Base-by-base conservation (phyloP, 1,140 invertebrate species). In the Melanaphis sacchari region DNA sequence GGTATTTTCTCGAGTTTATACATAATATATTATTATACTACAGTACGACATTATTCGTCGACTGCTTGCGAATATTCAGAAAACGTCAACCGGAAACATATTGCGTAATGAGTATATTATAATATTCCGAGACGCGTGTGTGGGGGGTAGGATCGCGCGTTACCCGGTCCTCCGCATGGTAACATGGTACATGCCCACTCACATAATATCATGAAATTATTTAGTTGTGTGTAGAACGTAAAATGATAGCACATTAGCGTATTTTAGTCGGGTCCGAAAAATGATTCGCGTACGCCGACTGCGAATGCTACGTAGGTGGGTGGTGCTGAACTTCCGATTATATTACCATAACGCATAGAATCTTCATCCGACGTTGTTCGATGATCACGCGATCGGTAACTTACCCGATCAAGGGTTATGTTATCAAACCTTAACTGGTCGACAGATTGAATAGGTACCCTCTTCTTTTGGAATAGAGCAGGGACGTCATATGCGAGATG, bases 11-110 rank as follows among this genome's bases (percentile, higher is more conserved):
- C 82, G 38, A 84, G 81, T 84, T 38, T 9, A 26, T 24, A 66
- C 26, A 59, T 26, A 40, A 40, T 82, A 82, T 24, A 3, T 15
- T 49, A 49, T 21, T 49, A 49, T 82, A 82, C 40, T 66, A n/a
- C n/a, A 66, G n/a, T 38, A 40, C 38, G 49, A 59, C 36, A 22
- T 90, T 66, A 66, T 54, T 41, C 52, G 52, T 52, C 7, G 66
- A 90, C 38, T 66, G 31, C 66, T 40, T 31, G 15, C 88, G 36
- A 40, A 52, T 54, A 41, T 54, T 59, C 24, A 38, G 49, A 90
- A 90, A 54, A 90, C 49, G 52, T 54, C 89, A 90, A 90, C 89
- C 52, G 49, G 52, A 90, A 90, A 66, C 59, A 89, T 38, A 90
- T 54, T 90, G 38, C 49, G 89, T 38, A 90, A 54, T 54, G 46